Percentiles rank a stretch among this genome's conserved stretches.
Evolutionary conservation across 2,888 invertebrate species (phyloP).

Genomic region (Dasysyrphus albostriatus): DNA sequence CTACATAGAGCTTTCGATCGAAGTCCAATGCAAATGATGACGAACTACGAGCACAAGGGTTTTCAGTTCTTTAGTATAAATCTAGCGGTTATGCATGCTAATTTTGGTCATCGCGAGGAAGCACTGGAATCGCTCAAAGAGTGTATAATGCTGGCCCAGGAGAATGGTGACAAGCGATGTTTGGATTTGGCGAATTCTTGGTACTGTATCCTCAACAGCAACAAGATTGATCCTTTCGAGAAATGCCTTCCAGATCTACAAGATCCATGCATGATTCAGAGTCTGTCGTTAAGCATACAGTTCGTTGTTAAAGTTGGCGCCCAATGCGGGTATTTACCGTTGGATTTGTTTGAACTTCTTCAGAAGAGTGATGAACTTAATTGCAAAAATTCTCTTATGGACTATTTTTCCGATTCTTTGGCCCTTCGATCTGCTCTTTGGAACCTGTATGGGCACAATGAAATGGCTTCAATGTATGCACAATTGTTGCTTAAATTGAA

Average conservation of each 20-base stretch:
- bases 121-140: constrained; percentile 93
- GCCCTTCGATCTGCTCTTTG: constrained; percentile 94
- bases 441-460: constrained; percentile 94
- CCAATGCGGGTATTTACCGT: constrained; percentile 81
- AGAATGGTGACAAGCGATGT: constrained; percentile 93
- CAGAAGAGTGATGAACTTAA: constrained; percentile 94
- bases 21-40: constrained; percentile 88
- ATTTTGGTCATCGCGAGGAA: constrained; percentile 90
- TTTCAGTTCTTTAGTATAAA: constrained; percentile 96
- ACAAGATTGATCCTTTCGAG: constrained; percentile 87
- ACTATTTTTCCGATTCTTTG: constrained; percentile 91
- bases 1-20: constrained; percentile 89
- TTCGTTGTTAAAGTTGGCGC: constrained; percentile 91
- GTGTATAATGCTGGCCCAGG: constrained; percentile 94
- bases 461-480: constrained; percentile 92
- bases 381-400: constrained; percentile 92
- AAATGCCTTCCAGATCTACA: constrained; percentile 88
- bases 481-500: constrained; percentile 92
- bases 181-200: constrained; percentile 93
- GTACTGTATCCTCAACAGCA: constrained; percentile 87
- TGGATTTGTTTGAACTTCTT: constrained; percentile 87
- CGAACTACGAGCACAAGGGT: constrained; percentile 89
- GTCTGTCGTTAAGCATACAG: constrained; percentile 90
- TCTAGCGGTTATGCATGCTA: constrained; percentile 93
- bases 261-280: constrained; percentile 88